phyloP scores from a whole-genome alignment of 1,140 invertebrate genomes.

The Ephestia elutella region DNA sequence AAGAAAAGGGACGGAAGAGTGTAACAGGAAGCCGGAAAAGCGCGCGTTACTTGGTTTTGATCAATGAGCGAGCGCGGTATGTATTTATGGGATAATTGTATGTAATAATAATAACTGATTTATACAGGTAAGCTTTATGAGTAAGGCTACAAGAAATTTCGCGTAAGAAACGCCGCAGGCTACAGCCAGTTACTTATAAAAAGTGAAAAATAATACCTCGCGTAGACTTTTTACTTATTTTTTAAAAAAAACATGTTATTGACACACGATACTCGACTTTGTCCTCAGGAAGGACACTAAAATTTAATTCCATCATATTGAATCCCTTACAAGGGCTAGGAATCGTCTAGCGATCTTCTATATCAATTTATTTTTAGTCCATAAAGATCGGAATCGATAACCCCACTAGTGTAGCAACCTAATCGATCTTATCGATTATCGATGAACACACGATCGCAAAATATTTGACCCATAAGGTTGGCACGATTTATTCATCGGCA shows the following conservation, averaged over 20 bases:
- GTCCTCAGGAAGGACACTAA: constrained; percentile 31
- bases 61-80: too few relatives aligned
- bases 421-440: constrained; percentile 50
- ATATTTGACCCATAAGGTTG: constrained; percentile 49
- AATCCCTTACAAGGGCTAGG: constrained; percentile 38
- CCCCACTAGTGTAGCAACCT: constrained; percentile 39
- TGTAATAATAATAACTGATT: too few relatives aligned
- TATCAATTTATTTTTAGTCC: constrained; percentile 43
- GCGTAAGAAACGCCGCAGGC: too few relatives aligned
- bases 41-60: too few relatives aligned
- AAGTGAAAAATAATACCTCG: not conserved
- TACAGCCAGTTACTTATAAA: too few relatives aligned
- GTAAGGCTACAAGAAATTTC: too few relatives aligned
- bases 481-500: constrained; percentile 47
- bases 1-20: too few relatives aligned
- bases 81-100: too few relatives aligned
- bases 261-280: constrained; percentile 17
- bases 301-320: constrained; percentile 45
- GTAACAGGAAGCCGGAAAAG: too few relatives aligned
- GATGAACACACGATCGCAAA: constrained; percentile 33
- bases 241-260: constrained; percentile 20
- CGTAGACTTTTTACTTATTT: not conserved
- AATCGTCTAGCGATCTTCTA: constrained; percentile 29
- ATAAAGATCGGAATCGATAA: constrained; percentile 59
- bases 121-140: too few relatives aligned